Evolutionary conservation across 2,113 vertebrate species (phyloP), one percentile per base, ranked within the genome.

Genomic region (Suricata suricatta): DNA sequence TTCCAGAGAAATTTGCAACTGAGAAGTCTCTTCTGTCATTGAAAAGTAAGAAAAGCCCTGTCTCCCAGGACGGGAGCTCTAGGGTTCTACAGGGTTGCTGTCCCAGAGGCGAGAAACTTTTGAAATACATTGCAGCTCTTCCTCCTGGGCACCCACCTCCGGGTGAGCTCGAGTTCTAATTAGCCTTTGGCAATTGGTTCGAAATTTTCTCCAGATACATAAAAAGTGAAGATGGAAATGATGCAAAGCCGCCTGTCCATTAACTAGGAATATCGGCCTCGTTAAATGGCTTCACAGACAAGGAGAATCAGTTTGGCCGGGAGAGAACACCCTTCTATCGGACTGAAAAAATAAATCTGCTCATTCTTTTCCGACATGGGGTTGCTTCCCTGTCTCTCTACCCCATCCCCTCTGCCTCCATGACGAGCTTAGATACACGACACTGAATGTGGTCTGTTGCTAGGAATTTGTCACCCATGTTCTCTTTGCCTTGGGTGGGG

Each of bases 171-270:
- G 50, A 50, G 50, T 90, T 95, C 54, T 95, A 86, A 95, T 93
- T 84, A 88, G 76, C 88, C 79, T 96, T 94, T 89, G 86, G 63
- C 86, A 92, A 95, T 2, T 69, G 44, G 27, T 71, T 76, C 44
- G 54, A 80, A 74, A 87, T 93, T 96, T 94, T 97, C 83, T 96
- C 77, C 81, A 93, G 29, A 68, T 71, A 69, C 35, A 41, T 33
- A n/a, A 79, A 96, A 91, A 81, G 38, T 2, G 17, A 95, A 91
- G 68, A 89, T 10, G 23, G 52, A 95, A 92, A 77, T 90, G n/a
- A 89, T 64, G 60, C 44, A 86, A 90, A 96, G 71, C 54, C 31
- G 97, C 87, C 41, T 96, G 83, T 60, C 57, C 38, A 92, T 79
- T 92, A 95, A 44, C 50, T 41, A 85, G 57, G 44, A 89, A 66